Conservation (phyloP, 2,797 vertebrate genomes). For the Neostethus bicornis region DNA sequence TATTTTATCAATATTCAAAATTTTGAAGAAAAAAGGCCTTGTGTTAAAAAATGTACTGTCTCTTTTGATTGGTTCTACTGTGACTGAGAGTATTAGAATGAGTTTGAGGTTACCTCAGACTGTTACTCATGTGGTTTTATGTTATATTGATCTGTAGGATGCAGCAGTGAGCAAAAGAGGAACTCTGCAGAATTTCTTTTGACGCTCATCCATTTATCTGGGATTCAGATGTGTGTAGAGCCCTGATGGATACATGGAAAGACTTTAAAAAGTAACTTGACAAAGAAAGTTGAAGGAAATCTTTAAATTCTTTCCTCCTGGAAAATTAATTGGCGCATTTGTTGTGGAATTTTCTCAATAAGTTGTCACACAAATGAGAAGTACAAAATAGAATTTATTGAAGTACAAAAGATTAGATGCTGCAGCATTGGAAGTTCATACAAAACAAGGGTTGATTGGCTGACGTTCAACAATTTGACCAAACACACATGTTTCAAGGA, state of each 20-base stretch:
- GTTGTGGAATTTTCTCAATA: too few species aligned
- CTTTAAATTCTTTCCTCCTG: too few species aligned
- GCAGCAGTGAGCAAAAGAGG: slow-evolving; percentile 39
- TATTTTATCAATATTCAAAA: slow-evolving; percentile 40
- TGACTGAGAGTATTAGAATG: slow-evolving; percentile 54
- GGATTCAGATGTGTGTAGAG: slow-evolving; percentile 42
- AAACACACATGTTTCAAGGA: too few species aligned
- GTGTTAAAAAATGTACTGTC: slow-evolving; percentile 51
- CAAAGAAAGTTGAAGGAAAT: too few species aligned
- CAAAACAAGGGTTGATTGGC: too few species aligned
- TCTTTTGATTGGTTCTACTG: slow-evolving; percentile 40
- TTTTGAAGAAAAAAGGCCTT: slow-evolving; percentile 48
- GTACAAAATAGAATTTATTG: too few species aligned
- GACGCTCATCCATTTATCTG: slow-evolving; percentile 44
- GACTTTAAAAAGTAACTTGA: slow-evolving; percentile 1
- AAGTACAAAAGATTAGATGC: too few species aligned
- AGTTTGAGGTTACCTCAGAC: slow-evolving; percentile 44
- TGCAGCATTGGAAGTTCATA: too few species aligned
- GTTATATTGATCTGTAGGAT: slow-evolving; percentile 69
- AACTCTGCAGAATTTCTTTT: slow-evolving; percentile 60
- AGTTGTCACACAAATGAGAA: too few species aligned
- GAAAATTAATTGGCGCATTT: too few species aligned
- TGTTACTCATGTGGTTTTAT: slow-evolving; percentile 51
- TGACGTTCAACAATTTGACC: too few species aligned
- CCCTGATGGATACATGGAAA: slow-evolving; percentile 7